Conservation (phyloP, 2,113 vertebrate species). For the Carollia perspicillata region DNA sequence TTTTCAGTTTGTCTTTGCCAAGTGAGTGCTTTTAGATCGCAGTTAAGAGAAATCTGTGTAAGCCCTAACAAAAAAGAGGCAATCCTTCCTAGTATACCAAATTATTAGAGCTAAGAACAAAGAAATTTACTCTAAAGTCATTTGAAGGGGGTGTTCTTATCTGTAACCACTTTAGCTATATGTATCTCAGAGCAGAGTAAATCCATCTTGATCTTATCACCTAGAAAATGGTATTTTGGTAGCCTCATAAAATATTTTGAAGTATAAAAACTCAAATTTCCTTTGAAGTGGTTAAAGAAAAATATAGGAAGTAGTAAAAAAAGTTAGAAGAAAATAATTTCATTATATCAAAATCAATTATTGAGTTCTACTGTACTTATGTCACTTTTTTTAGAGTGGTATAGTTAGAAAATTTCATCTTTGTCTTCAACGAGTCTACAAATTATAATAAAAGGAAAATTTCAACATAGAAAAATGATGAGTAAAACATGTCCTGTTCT, state of each 20-base stretch:
- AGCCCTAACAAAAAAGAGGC: neutral
- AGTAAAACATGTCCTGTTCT: neutral
- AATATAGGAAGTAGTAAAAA: neutral
- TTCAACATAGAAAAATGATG: neutral
- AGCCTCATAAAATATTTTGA: conserved; percentile 20
- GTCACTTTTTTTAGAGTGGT: neutral
- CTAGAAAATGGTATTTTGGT: neutral
- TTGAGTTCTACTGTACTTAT: neutral
- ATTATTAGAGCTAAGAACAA: neutral
- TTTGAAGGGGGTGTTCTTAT: neutral
- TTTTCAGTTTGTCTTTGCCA: neutral
- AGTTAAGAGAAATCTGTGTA: neutral
- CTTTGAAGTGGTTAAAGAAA: neutral
- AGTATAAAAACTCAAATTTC: neutral
- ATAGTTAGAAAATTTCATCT: neutral
- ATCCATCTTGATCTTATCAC: neutral
- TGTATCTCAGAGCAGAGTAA: neutral
- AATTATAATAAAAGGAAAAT: neutral
- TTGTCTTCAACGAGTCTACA: neutral
- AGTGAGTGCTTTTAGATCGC: neutral
- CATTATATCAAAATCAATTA: neutral
- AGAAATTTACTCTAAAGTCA: neutral
- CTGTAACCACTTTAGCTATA: neutral
- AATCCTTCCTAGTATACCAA: neutral
- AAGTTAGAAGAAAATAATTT: neutral